Evolutionary conservation across 2,797 vertebrate species (phyloP), one percentile per base, ranked within the genome.

Genomic region (Miichthys miiuy): DNA sequence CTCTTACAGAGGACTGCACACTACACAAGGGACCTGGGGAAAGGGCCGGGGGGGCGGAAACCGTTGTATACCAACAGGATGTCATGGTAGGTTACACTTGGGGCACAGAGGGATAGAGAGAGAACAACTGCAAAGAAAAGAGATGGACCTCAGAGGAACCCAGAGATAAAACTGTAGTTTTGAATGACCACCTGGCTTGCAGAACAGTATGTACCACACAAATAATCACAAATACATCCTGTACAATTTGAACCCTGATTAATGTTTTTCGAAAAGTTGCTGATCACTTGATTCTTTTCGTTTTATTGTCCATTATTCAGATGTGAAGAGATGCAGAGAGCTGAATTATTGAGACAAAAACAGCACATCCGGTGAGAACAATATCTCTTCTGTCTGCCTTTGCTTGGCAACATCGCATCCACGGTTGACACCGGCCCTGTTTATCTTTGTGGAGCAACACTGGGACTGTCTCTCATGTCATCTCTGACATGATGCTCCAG

Each of bases 361-460:
- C 60, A 80, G 42, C 75, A 73, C 64, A 62, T 17, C 51, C 68
- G 64, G 13, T 23, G 48, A 85, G 68, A 65, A 88, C 88, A 89
- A 72, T 83, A 78, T 89, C 76, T 83, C 63, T 11, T 91, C 82
- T 88, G 87, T 90, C 70, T 66, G 48, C 72, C 56, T 87, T 74
- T 63, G 74, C 63, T 70, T 60, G 52, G 68, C 74, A 47, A 38
- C 60, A 2, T 48, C 12, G 56, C 67, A n/a, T 68, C 73, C 47
- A 46, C 25, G 0, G 58, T 63, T 77, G 55, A 70, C 82, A 78
- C 70, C 34, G 18, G 62, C n/a, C 41, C 78, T 64, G 75, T 88
- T 83, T 77, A 78, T 89, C 77, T 63, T n/a, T 79, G 20, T 21
- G 41, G 58, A 71, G 63, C 82, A 42, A 72, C 67, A 52, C 56